Evolutionary conservation across 2,113 vertebrate genomes (phyloP).

Genomic region (Rhineura floridana): DNA sequence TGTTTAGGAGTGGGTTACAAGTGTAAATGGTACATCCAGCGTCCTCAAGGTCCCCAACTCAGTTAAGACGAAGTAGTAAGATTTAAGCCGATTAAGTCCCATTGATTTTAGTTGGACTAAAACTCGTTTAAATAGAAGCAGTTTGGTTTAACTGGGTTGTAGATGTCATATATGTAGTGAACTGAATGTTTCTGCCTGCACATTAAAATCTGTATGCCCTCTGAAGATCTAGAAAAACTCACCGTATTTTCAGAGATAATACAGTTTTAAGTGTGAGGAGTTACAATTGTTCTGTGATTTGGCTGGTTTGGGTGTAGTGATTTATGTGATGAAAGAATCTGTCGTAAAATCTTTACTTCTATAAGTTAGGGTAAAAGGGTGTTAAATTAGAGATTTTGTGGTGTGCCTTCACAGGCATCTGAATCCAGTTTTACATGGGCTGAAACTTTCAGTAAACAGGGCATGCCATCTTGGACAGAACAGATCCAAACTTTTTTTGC

Average conservation of each 20-base stretch:
- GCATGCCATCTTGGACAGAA: too few relatives aligned
- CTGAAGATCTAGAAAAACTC: not conserved
- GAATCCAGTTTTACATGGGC: not conserved
- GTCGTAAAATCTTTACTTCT: not conserved
- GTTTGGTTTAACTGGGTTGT: not conserved
- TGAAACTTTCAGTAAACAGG: not conserved
- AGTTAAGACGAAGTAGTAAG: not conserved
- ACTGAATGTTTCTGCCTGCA: not conserved
- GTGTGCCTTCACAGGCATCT: not conserved
- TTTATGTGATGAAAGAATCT: too few relatives aligned
- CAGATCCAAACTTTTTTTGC: not conserved
- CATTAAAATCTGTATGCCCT: not conserved
- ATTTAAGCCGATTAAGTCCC: not conserved
- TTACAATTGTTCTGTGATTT: not conserved
- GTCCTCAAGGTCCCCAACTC: too few relatives aligned
- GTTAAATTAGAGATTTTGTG: not conserved
- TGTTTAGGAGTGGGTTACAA: not conserved
- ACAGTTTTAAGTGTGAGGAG: not conserved
- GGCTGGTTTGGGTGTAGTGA: not conserved
- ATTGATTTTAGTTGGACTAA: not conserved
- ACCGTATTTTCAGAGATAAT: not conserved
- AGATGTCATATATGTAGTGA: not conserved
- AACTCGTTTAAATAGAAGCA: not conserved
- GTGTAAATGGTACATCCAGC: not conserved
- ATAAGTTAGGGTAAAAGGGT: not conserved